Evolutionary conservation across 2,113 vertebrate genomes (phyloP).

Genomic region (Cyphomyrus plagiostoma): DNA sequence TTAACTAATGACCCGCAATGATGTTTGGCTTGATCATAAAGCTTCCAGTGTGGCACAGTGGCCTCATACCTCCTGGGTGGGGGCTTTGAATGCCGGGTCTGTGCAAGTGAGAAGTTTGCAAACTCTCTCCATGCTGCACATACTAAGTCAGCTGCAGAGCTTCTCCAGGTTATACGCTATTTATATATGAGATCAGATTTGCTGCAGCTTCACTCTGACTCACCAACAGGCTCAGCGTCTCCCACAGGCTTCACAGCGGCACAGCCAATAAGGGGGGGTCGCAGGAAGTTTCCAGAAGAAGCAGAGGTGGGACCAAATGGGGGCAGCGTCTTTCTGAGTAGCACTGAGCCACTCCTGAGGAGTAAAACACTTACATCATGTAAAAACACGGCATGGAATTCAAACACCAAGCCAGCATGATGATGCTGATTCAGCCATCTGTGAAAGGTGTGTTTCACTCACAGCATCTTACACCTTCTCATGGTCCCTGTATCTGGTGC

Average conservation of each 20-base stretch:
- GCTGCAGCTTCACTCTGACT: conserved; percentile 36
- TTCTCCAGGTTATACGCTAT: neutral
- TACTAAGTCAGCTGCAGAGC: neutral
- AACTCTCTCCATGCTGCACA: neutral
- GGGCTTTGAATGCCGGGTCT: neutral
- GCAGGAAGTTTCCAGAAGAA: neutral
- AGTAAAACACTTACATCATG: conserved; percentile 6
- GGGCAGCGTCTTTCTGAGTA: conserved; percentile 69
- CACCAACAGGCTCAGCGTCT: conserved; percentile 66
- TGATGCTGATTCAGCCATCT: neutral
- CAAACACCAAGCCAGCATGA: neutral
- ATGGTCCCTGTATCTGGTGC: neutral
- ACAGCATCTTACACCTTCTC: neutral
- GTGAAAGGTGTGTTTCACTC: neutral
- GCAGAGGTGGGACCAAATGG: neutral
- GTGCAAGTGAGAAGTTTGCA: neutral
- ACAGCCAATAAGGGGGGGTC: conserved; percentile 55
- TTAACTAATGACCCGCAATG: neutral
- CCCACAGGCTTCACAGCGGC: conserved; percentile 80
- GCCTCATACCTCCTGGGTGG: neutral
- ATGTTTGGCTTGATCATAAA: neutral
- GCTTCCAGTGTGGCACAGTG: neutral
- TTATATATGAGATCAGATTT: neutral
- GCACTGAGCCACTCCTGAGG: conserved; percentile 81
- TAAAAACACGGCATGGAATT: neutral